phyloP scores from a whole-genome alignment of 2,888 invertebrate genomes.

The Deilephila elpenor region DNA sequence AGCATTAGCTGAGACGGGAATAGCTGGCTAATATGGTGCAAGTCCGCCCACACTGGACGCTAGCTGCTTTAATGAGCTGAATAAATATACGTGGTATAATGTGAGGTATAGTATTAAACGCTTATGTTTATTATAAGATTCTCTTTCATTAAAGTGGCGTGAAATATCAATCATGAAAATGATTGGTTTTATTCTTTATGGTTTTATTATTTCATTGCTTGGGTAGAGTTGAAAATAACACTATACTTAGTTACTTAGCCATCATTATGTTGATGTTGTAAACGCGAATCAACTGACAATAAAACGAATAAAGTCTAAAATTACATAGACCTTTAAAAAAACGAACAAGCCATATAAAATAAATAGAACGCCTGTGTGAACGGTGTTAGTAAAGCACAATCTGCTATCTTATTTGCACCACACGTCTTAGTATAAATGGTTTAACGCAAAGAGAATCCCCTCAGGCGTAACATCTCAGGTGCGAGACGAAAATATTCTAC shows the following conservation, averaged over 20 bases:
- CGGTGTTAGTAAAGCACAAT: background rate
- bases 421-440: background rate
- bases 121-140: too few species aligned
- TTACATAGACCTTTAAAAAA: too few species aligned
- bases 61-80: background rate
- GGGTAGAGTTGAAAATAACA: too few species aligned
- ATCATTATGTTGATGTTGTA: too few species aligned
- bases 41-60: background rate
- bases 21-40: background rate
- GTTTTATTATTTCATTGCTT: too few species aligned
- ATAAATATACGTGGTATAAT: background rate
- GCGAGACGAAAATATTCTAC: background rate
- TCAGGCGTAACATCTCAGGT: constrained; percentile 1
- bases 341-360: background rate
- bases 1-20: background rate
- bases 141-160: too few species aligned
- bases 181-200: too few species aligned
- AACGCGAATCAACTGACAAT: too few species aligned
- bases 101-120: background rate
- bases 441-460: background rate
- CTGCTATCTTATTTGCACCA: background rate
- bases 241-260: too few species aligned
- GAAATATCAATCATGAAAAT: too few species aligned
- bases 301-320: too few species aligned
- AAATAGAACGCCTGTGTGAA: background rate